Evolutionary conservation across 2,888 invertebrate genomes (phyloP).

Genomic region (Panzeria rudis): DNA sequence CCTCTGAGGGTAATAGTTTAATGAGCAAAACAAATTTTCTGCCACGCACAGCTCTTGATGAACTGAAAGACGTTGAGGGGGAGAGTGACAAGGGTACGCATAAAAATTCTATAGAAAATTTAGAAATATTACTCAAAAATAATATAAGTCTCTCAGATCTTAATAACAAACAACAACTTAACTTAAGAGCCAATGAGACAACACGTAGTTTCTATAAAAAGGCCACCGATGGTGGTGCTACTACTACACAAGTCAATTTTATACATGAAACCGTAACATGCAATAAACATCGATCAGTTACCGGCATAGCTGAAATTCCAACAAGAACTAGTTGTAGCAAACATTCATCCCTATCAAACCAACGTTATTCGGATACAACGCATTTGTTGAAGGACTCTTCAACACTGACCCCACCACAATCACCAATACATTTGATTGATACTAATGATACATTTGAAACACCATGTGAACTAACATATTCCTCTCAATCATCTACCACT

Average conservation of each 20-base stretch:
- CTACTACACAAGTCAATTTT: slow-evolving; percentile 76
- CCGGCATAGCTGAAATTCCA: slow-evolving; percentile 72
- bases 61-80: slow-evolving; percentile 80
- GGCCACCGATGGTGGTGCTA: slow-evolving; percentile 74
- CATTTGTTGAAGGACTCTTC: slow-evolving; percentile 59
- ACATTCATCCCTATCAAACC: slow-evolving; percentile 54
- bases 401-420: slow-evolving; percentile 46
- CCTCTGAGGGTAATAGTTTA: slow-evolving; percentile 71
- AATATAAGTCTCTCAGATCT: slow-evolving; percentile 83
- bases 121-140: slow-evolving; percentile 83
- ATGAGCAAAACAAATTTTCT: slow-evolving; percentile 70
- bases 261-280: slow-evolving; percentile 77
- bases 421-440: slow-evolving; percentile 51
- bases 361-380: slow-evolving; percentile 68
- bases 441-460: slow-evolving; percentile 65
- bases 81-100: slow-evolving; percentile 78
- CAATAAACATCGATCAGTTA: slow-evolving; percentile 76
- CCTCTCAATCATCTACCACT: slow-evolving; percentile 63
- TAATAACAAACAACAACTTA: slow-evolving; percentile 82
- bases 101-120: slow-evolving; percentile 83
- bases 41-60: slow-evolving; percentile 79
- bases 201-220: slow-evolving; percentile 74
- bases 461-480: slow-evolving; percentile 45
- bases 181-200: slow-evolving; percentile 78
- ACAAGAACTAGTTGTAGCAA: slow-evolving; percentile 60